A percentile compares a stretch with the other conserved stretches of the same genome.
Evolutionary conservation across 2,888 invertebrate species (phyloP).

Genomic region (Cataglyphis cursor): DNA sequence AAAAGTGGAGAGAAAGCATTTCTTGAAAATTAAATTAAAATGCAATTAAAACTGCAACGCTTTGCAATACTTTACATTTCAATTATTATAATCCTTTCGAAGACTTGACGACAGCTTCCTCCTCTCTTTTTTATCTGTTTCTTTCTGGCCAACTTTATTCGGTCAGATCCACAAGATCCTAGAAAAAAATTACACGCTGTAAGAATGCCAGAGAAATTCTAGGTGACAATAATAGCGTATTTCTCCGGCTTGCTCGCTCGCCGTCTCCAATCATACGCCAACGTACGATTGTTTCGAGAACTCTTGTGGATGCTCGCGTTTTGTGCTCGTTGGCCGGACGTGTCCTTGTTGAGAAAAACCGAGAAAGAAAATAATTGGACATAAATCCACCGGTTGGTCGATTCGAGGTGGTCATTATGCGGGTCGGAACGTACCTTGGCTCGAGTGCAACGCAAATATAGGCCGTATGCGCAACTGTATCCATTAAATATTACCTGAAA

Average conservation of each 20-base stretch:
- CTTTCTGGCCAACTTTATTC: neutral
- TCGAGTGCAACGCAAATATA: conserved; percentile 80
- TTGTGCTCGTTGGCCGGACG: conserved; percentile 38
- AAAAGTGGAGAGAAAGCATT: neutral
- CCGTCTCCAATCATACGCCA: conserved; percentile 21
- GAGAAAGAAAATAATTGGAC: conserved; percentile 80
- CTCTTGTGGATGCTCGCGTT: conserved; percentile 39
- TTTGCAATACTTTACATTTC: neutral
- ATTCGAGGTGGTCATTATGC: conserved; percentile 75
- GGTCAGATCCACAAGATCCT: neutral
- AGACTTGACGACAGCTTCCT: conserved; percentile 10
- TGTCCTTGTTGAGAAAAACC: conserved; percentile 34
- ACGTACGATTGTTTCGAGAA: conserved; percentile 50
- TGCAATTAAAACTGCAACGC: neutral
- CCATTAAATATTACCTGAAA: conserved; percentile 77
- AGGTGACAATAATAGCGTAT: conserved; percentile 35
- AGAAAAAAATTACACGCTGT: conserved; percentile 1
- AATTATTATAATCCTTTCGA: neutral
- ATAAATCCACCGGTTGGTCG: conserved; percentile 73
- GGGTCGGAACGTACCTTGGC: conserved; percentile 68
- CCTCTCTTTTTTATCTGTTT: neutral
- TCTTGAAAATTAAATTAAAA: neutral
- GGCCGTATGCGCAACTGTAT: conserved; percentile 64
- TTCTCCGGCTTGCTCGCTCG: conserved; percentile 34
- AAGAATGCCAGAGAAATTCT: conserved; percentile 20